A percentile compares a stretch with the other conserved stretches of the same genome.
Conservation (phyloP, 2,888 invertebrate species). For the Xestoiulus laeticollis region DNA sequence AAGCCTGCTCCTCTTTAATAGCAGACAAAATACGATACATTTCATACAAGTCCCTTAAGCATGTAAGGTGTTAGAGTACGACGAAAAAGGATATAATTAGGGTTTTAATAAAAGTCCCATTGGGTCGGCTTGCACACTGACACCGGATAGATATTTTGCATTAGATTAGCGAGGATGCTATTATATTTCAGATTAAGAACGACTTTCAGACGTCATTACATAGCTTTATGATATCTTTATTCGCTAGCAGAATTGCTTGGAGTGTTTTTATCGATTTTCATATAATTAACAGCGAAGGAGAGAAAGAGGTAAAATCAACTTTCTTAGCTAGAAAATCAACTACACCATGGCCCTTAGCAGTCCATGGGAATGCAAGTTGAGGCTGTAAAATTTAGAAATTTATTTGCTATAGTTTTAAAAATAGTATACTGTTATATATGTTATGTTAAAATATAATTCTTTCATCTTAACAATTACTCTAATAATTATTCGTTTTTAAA, state of each 20-base stretch:
- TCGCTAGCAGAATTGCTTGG: neutral
- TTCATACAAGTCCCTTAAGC: neutral
- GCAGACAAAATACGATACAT: neutral
- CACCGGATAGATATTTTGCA: neutral
- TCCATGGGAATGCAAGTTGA: no score
- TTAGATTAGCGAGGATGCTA: constrained; percentile 3
- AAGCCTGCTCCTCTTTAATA: neutral
- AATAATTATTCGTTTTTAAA: no score
- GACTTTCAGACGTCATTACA: constrained; percentile 28
- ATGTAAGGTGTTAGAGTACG: neutral
- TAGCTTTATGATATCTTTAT: neutral
- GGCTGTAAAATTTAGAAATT: no score
- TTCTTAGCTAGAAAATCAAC: neutral
- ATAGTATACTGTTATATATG: no score
- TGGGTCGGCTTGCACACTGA: constrained; percentile 1
- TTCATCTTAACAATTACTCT: no score
- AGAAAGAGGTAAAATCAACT: neutral
- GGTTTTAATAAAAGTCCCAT: neutral
- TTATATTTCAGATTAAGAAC: constrained; percentile 28
- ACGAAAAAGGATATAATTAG: neutral
- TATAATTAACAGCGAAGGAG: neutral
- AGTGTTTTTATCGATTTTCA: neutral
- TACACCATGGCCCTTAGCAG: neutral
- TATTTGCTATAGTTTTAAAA: no score
- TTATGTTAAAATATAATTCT: no score